Evolutionary conservation across 2,797 vertebrate genomes (phyloP).

Genomic region (Cryptoblepharus egeriae): DNA sequence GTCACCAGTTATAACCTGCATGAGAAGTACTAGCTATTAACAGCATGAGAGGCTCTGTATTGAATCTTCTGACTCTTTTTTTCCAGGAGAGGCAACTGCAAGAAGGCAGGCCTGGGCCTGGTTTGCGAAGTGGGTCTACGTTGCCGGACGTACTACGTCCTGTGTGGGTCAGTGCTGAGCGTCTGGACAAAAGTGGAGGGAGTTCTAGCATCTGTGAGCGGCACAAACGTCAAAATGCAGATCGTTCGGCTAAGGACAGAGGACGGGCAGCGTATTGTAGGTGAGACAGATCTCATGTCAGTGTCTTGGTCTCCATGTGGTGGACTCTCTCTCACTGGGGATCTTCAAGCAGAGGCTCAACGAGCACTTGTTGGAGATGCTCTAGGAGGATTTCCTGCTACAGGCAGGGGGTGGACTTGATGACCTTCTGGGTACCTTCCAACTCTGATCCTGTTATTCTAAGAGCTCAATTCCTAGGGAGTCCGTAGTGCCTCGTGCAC

Average conservation of each 20-base stretch:
- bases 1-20: no score
- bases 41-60: no score
- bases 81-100: conserved; percentile 95
- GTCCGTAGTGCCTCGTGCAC: no score
- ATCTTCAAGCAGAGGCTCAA: no score
- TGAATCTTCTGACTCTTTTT: neutral
- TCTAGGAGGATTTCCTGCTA: no score
- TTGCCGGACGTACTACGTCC: conserved; percentile 91
- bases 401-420: no score
- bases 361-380: no score
- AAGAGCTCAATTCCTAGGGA: no score
- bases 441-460: no score
- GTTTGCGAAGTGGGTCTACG: conserved; percentile 95
- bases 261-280: conserved; percentile 96
- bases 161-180: conserved; percentile 97
- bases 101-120: conserved; percentile 92
- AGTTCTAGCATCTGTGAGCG: conserved; percentile 93
- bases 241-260: conserved; percentile 95
- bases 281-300: conserved; percentile 73
- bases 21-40: no score
- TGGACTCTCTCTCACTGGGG: no score
- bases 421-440: no score
- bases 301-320: neutral
- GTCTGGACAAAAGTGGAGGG: conserved; percentile 99
- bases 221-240: conserved; percentile 97